Base-by-base conservation (phyloP, 2,113 vertebrate species). In the Caretta caretta region DNA sequence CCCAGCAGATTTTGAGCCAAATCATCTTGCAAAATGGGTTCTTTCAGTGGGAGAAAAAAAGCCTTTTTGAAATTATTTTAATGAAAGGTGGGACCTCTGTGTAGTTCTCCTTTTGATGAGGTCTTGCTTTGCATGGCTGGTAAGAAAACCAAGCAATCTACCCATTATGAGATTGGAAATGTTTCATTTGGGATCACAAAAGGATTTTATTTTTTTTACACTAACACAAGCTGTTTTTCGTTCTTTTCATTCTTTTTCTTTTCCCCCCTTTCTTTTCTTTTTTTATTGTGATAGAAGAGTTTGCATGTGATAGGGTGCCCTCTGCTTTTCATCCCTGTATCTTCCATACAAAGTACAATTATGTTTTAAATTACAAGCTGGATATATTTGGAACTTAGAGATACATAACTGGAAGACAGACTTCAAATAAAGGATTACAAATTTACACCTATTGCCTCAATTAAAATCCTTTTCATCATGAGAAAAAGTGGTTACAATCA, bases 1-100 rank as follows among this genome's bases (percentile, higher is more conserved):
- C 99, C 99, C 99, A 98, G 98, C 98, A 99, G 99, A 99, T 99
- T 99, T 98, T 98, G 98, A 99, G 98, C 98, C 98, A 99, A 99
- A 99, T 99, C 99, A 99, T 99, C 98, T 99, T 98, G 98, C 98
- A 99, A 99, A 99, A 99, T 99, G 98, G 99, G 98, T 99, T 99
- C 98, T 99, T 99, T 98, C 98, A 98, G 97, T 95, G 96, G 93
- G 27, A 19, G 2, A 0, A 56, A 94, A 97, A 97, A 98, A 97
- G 90, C 95, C 96, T 97, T 98, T 98, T 97, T 97, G 96, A 98
- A 98, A 98, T 98, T 97, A 98, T 98, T 98, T 99, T 98, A 98
- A 98, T 98, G 98, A 98, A 98, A 98, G 92, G 97, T 88, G 97
- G 97, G 98, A 98, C 97, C 97, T 97, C 90, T 90, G 90, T 86